These are phyloP conservation scores for Oxygymnocypris stewartii DNA, from an alignment of 2,113 vertebrate genomes.

Conservation along the genomic window DNA sequence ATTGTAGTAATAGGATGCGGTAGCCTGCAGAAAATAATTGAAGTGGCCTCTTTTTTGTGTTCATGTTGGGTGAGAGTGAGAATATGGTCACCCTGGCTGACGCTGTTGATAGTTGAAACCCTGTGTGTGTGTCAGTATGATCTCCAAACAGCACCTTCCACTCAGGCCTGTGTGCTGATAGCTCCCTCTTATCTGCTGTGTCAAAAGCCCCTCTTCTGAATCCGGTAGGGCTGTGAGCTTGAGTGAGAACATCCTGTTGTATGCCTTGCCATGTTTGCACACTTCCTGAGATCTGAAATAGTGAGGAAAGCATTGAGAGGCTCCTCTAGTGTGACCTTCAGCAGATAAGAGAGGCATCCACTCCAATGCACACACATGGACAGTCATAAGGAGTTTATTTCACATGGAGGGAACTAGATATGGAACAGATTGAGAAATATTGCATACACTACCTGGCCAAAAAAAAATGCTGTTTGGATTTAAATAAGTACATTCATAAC, in stretches of 20 bases:
- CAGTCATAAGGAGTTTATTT: not conserved
- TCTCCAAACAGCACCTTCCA: not conserved
- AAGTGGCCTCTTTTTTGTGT: not conserved
- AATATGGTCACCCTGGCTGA: not conserved
- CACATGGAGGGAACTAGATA: not conserved
- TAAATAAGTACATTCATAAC: not conserved
- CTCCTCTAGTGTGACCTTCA: not conserved
- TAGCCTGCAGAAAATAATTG: not conserved
- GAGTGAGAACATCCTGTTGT: conserved; percentile 30
- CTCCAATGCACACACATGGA: not conserved
- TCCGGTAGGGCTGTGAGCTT: not conserved
- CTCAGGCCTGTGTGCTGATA: conserved; percentile 7
- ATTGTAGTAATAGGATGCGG: not conserved
- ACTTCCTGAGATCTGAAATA: conserved; percentile 38
- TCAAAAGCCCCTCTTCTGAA: not conserved
- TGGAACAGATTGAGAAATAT: not conserved
- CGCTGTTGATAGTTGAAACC: not conserved
- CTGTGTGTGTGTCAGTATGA: not conserved
- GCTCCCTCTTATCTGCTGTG: conserved; percentile 22
- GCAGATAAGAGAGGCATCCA: not conserved
- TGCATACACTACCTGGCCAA: too few species aligned
- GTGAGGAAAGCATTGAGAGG: conserved; percentile 1
- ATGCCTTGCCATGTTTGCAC: not conserved
- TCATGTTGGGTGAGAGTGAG: not conserved
- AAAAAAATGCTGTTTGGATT: not conserved